phyloP scores from a whole-genome alignment of 2,888 invertebrate genomes.

The Antheraea yamamai region DNA sequence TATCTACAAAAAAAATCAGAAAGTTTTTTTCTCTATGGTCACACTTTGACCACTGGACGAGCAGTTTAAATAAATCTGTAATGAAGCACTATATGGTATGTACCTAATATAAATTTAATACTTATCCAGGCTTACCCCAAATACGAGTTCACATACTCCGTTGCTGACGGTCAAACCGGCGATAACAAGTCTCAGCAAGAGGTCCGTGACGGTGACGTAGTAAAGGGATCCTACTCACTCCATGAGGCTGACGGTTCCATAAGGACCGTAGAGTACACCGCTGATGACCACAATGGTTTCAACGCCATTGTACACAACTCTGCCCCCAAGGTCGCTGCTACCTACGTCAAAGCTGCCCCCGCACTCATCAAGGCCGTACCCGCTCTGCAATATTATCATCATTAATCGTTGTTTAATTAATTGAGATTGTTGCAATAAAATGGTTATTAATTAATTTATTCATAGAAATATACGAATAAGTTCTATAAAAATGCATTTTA shows the following conservation, averaged over 20 bases:
- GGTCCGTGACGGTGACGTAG: slow-evolving; percentile 77
- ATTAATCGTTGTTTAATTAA: slow-evolving; percentile 33
- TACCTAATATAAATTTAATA: background rate
- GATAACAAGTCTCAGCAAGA: slow-evolving; percentile 82
- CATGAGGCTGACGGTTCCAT: slow-evolving; percentile 81
- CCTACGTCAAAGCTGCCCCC: slow-evolving; percentile 52
- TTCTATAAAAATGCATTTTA: slow-evolving; percentile 3
- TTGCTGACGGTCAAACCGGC: slow-evolving; percentile 80
- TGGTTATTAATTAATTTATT: slow-evolving; percentile 48
- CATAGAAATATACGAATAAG: slow-evolving; percentile 48
- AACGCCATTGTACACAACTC: slow-evolving; percentile 67
- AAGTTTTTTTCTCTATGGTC: no score
- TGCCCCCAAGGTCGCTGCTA: slow-evolving; percentile 57
- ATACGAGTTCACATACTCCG: slow-evolving; percentile 80
- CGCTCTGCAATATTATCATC: slow-evolving; percentile 59
- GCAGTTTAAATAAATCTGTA: no score
- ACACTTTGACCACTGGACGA: no score
- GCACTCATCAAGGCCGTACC: slow-evolving; percentile 57
- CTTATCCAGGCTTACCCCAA: slow-evolving; percentile 63
- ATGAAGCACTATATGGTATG: no score
- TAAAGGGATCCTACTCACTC: slow-evolving; percentile 79
- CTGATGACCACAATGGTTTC: slow-evolving; percentile 78
- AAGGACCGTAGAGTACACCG: slow-evolving; percentile 80
- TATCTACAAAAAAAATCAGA: no score
- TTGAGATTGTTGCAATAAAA: slow-evolving; percentile 21